phyloP scores from a whole-genome alignment of 37 sponge, comb jelly and placozoan genomes.

The Halichondria panicea region DNA sequence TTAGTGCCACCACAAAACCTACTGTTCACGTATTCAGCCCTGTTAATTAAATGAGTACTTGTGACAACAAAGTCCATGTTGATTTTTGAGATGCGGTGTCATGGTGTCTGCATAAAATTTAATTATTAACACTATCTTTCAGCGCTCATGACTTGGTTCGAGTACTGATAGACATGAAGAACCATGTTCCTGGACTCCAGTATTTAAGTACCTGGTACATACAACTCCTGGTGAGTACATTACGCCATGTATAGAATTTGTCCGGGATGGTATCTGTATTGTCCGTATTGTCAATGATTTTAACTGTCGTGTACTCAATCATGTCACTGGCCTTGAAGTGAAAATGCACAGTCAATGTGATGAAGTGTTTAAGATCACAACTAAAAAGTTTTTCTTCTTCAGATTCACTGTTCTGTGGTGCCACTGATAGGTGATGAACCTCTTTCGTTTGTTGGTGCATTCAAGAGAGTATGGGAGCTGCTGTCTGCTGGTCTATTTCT shows the following conservation, averaged over 20 bases:
- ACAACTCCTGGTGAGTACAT: conserved; percentile 72
- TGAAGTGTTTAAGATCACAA: no score
- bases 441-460: conserved; percentile 47
- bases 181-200: conserved; percentile 65
- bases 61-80: no score
- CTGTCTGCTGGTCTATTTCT: conserved; percentile 88
- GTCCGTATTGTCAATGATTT: background rate
- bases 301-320: no score
- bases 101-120: no score
- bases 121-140: background rate
- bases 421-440: conserved; percentile 63
- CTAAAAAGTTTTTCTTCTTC: background rate
- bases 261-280: background rate
- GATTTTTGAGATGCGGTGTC: no score
- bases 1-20: no score
- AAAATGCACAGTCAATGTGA: no score
- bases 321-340: no score
- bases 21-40: no score
- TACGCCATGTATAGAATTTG: no score
- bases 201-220: conserved; percentile 80
- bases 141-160: conserved; percentile 69
- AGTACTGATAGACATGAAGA: conserved; percentile 78
- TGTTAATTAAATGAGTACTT: no score
- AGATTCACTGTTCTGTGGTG: conserved; percentile 68
- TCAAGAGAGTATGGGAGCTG: conserved; percentile 76